phyloP scores from a whole-genome alignment of 2,797 vertebrate genomes.

The Triplophysa yarkandensis region DNA sequence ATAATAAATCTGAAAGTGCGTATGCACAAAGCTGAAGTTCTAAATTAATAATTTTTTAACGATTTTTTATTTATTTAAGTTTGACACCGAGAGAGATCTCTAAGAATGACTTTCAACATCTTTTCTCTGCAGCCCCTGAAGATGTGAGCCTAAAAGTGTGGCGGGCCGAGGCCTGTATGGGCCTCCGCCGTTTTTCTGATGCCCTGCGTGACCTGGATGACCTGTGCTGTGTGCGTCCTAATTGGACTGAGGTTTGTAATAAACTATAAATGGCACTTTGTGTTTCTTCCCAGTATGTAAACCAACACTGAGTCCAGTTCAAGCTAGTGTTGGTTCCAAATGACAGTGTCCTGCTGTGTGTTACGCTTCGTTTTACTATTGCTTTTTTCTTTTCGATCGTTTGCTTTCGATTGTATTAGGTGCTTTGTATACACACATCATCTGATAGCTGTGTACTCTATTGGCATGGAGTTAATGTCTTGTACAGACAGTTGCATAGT shows the following conservation, averaged over 20 bases:
- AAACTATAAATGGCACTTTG: constrained; percentile 45
- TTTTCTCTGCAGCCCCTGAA: constrained; percentile 69
- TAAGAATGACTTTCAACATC: not conserved
- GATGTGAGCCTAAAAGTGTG: constrained; percentile 75
- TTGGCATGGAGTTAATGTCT: constrained; percentile 3
- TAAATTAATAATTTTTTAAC: too few species aligned
- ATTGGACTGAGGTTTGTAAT: constrained; percentile 81
- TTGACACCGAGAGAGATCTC: too few species aligned
- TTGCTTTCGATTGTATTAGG: not conserved
- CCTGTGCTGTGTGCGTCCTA: constrained; percentile 79
- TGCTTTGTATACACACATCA: not conserved
- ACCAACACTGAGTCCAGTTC: not conserved
- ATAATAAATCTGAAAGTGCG: too few species aligned
- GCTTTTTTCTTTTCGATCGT: too few species aligned
- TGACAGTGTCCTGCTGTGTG: not conserved
- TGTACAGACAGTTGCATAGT: not conserved
- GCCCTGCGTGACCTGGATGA: constrained; percentile 82
- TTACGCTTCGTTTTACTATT: not conserved
- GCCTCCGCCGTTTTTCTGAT: constrained; percentile 68
- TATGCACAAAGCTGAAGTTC: too few species aligned
- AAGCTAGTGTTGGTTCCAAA: not conserved
- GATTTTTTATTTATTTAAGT: not conserved
- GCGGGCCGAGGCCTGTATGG: constrained; percentile 76
- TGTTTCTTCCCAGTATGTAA: not conserved
- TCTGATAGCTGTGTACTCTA: not conserved